phyloP scores from a whole-genome alignment of 2,113 vertebrate species.

The Hippocampus comes region DNA sequence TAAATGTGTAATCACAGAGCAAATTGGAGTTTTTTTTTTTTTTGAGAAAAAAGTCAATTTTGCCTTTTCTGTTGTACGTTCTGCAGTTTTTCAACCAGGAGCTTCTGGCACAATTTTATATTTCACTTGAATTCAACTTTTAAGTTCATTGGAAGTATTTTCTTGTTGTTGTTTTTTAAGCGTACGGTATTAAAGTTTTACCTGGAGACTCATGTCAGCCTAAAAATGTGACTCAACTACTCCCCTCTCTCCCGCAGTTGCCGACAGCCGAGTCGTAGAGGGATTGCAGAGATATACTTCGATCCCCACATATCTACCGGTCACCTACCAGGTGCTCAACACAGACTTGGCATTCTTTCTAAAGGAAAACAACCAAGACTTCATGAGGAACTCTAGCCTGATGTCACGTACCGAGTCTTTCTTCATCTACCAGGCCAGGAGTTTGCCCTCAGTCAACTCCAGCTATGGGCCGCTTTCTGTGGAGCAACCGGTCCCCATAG shows the following conservation, averaged over 20 bases:
- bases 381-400: conserved; percentile 86
- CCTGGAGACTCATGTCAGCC: too few species aligned
- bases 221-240: conserved; percentile 29
- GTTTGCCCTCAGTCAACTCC: conserved; percentile 77
- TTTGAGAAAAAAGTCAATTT: conserved; percentile 51
- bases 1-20: conserved; percentile 45
- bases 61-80: conserved; percentile 15
- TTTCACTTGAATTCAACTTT: too few species aligned
- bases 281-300: conserved; percentile 80
- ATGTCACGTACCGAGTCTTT: conserved; percentile 82
- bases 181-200: too few species aligned
- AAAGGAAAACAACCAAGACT: conserved; percentile 84
- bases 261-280: conserved; percentile 77
- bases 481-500: conserved; percentile 79
- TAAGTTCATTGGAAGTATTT: too few species aligned
- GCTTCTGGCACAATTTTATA: too few species aligned
- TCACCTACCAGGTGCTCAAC: conserved; percentile 81
- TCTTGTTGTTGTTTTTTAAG: too few species aligned
- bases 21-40: conserved; percentile 9
- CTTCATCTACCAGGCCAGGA: conserved; percentile 82
- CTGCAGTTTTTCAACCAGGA: conserved; percentile 9
- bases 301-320: conserved; percentile 86
- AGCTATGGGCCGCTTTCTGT: conserved; percentile 86
- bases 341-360: conserved; percentile 85
- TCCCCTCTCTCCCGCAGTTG: conserved; percentile 71